Percentiles rank a stretch among this genome's conserved stretches.
These are phyloP conservation scores for Kryphioiulus occultus DNA, from an alignment of 2,888 invertebrate genomes.

Conservation along the genomic window DNA sequence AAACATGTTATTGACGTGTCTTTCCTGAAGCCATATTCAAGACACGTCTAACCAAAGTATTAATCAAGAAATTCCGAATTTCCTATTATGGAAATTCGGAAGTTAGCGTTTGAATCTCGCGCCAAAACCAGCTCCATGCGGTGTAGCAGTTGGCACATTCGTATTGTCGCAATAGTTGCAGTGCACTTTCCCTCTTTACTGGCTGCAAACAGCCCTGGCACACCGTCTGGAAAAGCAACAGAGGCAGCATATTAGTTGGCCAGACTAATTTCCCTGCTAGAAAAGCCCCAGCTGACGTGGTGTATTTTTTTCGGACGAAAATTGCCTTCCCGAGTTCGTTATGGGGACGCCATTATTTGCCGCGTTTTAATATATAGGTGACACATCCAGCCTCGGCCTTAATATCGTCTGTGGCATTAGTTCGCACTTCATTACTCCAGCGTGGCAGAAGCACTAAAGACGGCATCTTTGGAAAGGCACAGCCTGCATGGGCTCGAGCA, in stretches of 20 bases:
- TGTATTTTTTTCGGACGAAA: not conserved
- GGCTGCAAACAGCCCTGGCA: not conserved
- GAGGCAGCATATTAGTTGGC: not conserved
- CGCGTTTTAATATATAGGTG: slow-evolving; percentile 11
- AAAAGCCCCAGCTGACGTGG: slow-evolving; percentile 24
- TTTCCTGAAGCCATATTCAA: too few species aligned
- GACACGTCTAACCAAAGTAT: too few species aligned
- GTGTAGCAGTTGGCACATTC: too few species aligned
- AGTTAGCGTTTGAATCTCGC: too few species aligned
- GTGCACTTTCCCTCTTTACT: not conserved
- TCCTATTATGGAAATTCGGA: too few species aligned
- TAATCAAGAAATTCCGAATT: too few species aligned
- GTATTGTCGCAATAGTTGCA: too few species aligned
- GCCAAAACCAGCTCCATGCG: too few species aligned
- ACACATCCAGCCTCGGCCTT: not conserved
- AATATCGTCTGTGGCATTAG: slow-evolving; percentile 31
- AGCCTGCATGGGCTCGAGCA: not conserved
- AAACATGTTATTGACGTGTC: too few species aligned
- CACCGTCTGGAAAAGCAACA: not conserved
- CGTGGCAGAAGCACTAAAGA: not conserved
- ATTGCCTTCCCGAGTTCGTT: not conserved
- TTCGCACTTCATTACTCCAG: slow-evolving; percentile 20
- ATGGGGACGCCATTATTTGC: slow-evolving; percentile 7
- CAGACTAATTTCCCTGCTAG: slow-evolving; percentile 19
- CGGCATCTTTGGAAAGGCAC: not conserved